A percentile compares a stretch with the other conserved stretches of the same genome.
Evolutionary conservation across 1,140 invertebrate genomes (phyloP).

Genomic region (Phymastichus coffea): DNA sequence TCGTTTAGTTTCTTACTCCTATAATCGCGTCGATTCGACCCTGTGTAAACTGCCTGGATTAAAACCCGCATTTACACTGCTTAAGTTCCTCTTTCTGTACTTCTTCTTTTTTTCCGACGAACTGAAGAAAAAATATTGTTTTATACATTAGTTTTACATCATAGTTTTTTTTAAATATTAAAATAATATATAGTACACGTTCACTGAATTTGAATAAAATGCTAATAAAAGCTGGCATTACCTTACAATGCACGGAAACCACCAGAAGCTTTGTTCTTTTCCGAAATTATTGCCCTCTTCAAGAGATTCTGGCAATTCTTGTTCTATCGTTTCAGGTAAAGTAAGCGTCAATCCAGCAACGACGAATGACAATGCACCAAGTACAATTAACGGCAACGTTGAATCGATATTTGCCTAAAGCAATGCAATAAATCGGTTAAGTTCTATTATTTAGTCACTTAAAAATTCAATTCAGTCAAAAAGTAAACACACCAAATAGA

Average conservation of each 20-base stretch:
- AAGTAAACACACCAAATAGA: slow-evolving; percentile 69
- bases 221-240: no score
- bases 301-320: slow-evolving; percentile 79
- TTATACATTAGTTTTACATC: no score
- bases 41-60: slow-evolving; percentile 48
- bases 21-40: slow-evolving; percentile 52
- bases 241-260: slow-evolving; percentile 71
- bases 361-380: slow-evolving; percentile 70
- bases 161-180: background rate
- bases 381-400: slow-evolving; percentile 68
- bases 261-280: slow-evolving; percentile 74
- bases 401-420: slow-evolving; percentile 64
- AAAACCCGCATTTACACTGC: slow-evolving; percentile 47
- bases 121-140: slow-evolving; percentile 21
- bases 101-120: slow-evolving; percentile 47
- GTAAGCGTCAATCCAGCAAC: slow-evolving; percentile 73
- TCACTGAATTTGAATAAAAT: background rate
- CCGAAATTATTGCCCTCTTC: slow-evolving; percentile 85
- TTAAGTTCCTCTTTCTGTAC: slow-evolving; percentile 42
- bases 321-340: slow-evolving; percentile 80
- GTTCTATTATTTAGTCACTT: no score
- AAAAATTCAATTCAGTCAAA: no score
- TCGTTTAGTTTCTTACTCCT: no score
- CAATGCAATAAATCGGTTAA: no score
- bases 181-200: background rate